Evolutionary conservation across 2,113 vertebrate species (phyloP).

Genomic region (Madoqua kirkii): DNA sequence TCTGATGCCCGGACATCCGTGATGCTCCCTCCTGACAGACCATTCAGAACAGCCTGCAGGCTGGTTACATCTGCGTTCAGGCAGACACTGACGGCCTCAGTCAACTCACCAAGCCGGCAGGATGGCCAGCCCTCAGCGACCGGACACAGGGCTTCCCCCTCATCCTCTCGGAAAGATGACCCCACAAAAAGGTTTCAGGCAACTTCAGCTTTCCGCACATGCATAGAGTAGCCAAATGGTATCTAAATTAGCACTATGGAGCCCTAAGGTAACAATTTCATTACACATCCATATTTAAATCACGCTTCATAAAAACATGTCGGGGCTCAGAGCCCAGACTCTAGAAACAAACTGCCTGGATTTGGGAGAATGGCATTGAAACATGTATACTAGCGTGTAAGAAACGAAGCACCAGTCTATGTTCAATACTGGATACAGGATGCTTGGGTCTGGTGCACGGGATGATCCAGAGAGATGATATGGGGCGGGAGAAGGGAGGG

Average conservation of each 20-base stretch:
- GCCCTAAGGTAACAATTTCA: background rate
- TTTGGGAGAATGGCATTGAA: too few species aligned
- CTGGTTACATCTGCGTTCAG: background rate
- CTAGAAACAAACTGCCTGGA: background rate
- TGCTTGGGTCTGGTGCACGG: too few species aligned
- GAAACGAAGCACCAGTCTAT: too few species aligned
- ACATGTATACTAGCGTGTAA: too few species aligned
- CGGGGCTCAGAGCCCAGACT: background rate
- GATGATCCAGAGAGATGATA: too few species aligned
- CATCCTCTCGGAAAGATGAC: background rate
- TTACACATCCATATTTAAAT: background rate
- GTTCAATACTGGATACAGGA: too few species aligned
- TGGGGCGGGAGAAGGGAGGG: too few species aligned
- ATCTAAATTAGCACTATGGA: background rate
- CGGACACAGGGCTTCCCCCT: background rate
- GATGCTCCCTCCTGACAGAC: background rate
- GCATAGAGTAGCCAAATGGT: background rate
- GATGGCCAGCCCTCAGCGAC: background rate
- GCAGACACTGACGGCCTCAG: fast-evolving
- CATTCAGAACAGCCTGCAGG: background rate
- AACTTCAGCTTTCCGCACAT: background rate
- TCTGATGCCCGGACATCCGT: background rate
- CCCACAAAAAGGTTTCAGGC: background rate
- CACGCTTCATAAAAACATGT: background rate
- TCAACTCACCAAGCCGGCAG: too few species aligned